Evolutionary conservation across 2,113 vertebrate genomes (phyloP).

Genomic region (Micromys minutus): DNA sequence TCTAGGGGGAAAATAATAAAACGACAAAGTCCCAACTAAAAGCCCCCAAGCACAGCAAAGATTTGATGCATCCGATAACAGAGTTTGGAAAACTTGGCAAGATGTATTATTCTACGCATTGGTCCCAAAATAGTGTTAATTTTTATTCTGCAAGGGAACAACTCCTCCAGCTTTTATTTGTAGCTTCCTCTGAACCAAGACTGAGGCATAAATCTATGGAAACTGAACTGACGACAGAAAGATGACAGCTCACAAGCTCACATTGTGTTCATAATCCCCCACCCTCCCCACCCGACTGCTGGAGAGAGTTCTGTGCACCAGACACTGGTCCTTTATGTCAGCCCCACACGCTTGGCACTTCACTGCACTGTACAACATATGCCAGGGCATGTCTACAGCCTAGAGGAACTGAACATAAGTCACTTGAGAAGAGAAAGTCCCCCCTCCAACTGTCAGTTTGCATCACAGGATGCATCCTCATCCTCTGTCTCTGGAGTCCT

Average conservation of each 20-base stretch:
- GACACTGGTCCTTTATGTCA: background rate
- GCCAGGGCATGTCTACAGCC: background rate
- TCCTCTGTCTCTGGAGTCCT: background rate
- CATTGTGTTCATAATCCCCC: conserved; percentile 35
- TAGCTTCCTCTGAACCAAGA: conserved; percentile 39
- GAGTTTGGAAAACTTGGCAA: background rate
- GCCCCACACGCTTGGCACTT: background rate
- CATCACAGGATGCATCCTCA: background rate
- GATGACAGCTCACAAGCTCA: conserved; percentile 46
- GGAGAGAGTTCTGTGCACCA: background rate
- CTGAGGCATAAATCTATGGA: conserved; percentile 15
- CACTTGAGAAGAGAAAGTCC: background rate
- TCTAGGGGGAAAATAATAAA: background rate
- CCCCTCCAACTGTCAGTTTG: background rate
- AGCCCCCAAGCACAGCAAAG: background rate
- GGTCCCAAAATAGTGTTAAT: conserved; percentile 42
- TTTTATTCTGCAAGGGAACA: conserved; percentile 59
- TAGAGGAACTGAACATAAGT: conserved; percentile 9
- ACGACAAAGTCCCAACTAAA: background rate
- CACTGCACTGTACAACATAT: background rate
- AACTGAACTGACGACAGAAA: background rate
- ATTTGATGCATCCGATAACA: background rate
- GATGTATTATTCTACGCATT: conserved; percentile 4
- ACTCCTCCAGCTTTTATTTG: conserved; percentile 53
- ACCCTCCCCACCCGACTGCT: background rate